phyloP scores from a whole-genome alignment of 2,113 vertebrate species.

The Hydrochoerus hydrochaeris region DNA sequence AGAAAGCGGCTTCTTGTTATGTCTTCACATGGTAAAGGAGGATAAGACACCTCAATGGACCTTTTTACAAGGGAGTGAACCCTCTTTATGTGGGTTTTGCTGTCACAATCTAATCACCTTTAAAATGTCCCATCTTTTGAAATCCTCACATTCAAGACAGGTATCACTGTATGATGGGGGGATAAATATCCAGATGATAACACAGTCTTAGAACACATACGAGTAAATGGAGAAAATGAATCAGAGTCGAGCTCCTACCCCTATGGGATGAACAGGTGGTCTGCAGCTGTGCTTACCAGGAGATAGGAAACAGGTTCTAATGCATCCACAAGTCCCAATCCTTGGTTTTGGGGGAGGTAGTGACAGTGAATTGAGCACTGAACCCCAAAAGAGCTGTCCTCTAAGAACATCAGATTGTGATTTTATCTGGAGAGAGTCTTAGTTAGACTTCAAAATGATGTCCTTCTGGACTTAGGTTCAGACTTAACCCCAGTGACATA shows the following conservation, averaged over 20 bases:
- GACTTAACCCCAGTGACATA: background rate
- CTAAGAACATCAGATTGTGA: background rate
- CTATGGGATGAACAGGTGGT: rapidly evolving
- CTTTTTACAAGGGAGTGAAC: background rate
- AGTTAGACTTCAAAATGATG: background rate
- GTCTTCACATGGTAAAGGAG: background rate
- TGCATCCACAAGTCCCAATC: background rate
- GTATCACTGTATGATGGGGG: background rate
- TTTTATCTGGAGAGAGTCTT: background rate
- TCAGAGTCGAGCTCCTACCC: background rate
- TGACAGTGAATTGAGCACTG: background rate
- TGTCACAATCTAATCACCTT: background rate
- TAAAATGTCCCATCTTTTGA: background rate
- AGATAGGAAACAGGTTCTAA: background rate
- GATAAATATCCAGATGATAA: background rate
- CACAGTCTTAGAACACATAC: background rate
- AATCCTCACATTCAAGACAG: background rate
- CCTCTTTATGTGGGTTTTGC: rapidly evolving
- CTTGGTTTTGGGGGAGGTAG: background rate
- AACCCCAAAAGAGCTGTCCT: background rate
- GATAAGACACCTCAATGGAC: background rate
- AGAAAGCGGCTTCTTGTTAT: background rate
- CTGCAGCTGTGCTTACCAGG: rapidly evolving
- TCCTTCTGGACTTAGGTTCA: background rate
- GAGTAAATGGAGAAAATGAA: background rate